Conservation (phyloP, 2,888 invertebrate species). For the Gryllus longicercus region DNA sequence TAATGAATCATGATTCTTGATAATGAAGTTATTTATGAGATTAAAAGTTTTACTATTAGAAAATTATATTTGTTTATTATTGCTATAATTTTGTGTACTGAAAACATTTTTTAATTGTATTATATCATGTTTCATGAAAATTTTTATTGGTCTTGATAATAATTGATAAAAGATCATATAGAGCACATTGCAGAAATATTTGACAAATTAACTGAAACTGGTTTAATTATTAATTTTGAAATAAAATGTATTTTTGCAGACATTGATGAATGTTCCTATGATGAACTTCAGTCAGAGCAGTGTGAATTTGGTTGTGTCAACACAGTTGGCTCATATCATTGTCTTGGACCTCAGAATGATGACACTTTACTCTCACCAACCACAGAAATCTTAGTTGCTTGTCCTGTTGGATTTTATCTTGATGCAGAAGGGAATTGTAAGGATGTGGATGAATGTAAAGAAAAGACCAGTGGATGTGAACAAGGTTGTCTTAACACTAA, state of each 20-base stretch:
- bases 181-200: not conserved
- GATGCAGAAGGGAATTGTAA: conserved; percentile 44
- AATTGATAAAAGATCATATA: too few species aligned
- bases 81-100: too few species aligned
- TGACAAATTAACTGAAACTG: not conserved
- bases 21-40: too few species aligned
- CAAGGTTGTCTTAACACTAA: conserved; percentile 50
- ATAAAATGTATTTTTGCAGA: conserved; percentile 45
- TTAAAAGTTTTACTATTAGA: too few species aligned
- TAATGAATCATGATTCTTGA: too few species aligned
- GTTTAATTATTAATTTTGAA: too few species aligned
- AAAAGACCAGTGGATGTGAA: conserved; percentile 47
- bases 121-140: too few species aligned
- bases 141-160: too few species aligned
- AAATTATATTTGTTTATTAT: too few species aligned
- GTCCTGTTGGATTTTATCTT: conserved; percentile 39
- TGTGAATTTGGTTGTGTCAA: conserved; percentile 53
- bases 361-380: not conserved
- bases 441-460: conserved; percentile 49
- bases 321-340: conserved; percentile 59
- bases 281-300: conserved; percentile 47
- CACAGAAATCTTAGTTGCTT: conserved; percentile 38
- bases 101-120: too few species aligned
- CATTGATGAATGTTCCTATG: conserved; percentile 55
- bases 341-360: conserved; percentile 42